A percentile compares a stretch with the other conserved stretches of the same genome.
Conservation (phyloP, 1,140 invertebrate genomes). For the Archivesica marissinica region DNA sequence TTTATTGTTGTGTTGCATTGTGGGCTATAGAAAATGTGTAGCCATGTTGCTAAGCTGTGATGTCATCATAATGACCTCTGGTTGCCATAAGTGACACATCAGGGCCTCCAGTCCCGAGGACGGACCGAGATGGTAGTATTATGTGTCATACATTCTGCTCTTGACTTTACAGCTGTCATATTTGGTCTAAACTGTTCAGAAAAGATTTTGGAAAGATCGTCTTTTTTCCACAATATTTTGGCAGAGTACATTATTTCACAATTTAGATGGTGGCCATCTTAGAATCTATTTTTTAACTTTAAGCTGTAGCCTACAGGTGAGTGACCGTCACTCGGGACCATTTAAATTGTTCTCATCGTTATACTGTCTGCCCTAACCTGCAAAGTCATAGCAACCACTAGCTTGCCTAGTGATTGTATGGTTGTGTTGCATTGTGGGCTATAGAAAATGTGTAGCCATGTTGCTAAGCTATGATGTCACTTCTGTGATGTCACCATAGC, state of each 20-base stretch:
- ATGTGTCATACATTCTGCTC: slow-evolving; percentile 35
- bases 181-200: too few relatives aligned
- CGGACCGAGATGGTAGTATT: slow-evolving; percentile 55
- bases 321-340: too few relatives aligned
- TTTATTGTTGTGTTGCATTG: neutral
- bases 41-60: neutral
- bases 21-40: slow-evolving; percentile 9
- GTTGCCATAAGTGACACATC: slow-evolving; percentile 43
- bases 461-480: too few relatives aligned
- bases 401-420: neutral
- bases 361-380: neutral
- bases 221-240: too few relatives aligned
- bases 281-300: too few relatives aligned
- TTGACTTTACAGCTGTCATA: too few relatives aligned
- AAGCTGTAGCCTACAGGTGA: too few relatives aligned
- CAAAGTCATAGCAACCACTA: neutral
- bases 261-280: too few relatives aligned
- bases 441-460: slow-evolving; percentile 8
- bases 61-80: slow-evolving; percentile 23
- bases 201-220: too few relatives aligned
- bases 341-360: too few relatives aligned
- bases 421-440: neutral
- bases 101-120: slow-evolving; percentile 46
- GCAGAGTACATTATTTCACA: too few relatives aligned
- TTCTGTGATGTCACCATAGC: slow-evolving; percentile 14